Base-by-base conservation (phyloP, 2,797 vertebrate genomes). In the Kryptolebias ocellatus region DNA sequence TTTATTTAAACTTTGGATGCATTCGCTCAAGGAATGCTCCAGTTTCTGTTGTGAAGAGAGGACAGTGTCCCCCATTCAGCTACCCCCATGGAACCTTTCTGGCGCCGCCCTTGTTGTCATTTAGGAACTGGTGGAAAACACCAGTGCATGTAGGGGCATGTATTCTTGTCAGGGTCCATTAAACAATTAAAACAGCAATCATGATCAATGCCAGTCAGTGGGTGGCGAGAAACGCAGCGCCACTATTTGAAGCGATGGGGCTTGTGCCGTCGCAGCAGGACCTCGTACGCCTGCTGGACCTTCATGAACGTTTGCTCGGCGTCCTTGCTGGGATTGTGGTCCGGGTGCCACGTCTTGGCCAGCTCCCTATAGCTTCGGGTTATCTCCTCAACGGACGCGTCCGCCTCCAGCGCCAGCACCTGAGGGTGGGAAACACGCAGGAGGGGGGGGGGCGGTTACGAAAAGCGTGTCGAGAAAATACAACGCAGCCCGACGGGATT, bases 291-390 rank as follows among this genome's bases (percentile, higher is more conserved):
- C 28, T 95, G 92, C 24, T 96, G 93, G 67, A 98, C 93, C 87
- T 95, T 93, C 70, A 97, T 76, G 75, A 98, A 98, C 81, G 83
- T 95, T 44, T 74, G 74, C 81, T 96, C 93, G 17, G 96, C 95
- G 29, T 97, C 94, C 61, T 84, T 91, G 34, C 93, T 90, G 45
- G 64, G 88, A 86, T 97, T 97, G 79, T 95, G 95, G 86, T 98
- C 96, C 4, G 96, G 96, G 71, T 98, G 96, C 96, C 96, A 97
- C 24, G 87, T 75, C 83, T 96, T 97, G 64, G 92, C 95, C 66
- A 95, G 86, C 47, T 96, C 94, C 64, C 90, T 86, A 66, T 97
- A 97, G 82, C 91, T 93, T 34, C 29, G 90, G 44, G 90, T 93
- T 80, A 98, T 94, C 27, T 96, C 96, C 79, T 96, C 95, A 37